Base-by-base conservation (phyloP, 2,113 vertebrate genomes). In the Ellobius talpinus region DNA sequence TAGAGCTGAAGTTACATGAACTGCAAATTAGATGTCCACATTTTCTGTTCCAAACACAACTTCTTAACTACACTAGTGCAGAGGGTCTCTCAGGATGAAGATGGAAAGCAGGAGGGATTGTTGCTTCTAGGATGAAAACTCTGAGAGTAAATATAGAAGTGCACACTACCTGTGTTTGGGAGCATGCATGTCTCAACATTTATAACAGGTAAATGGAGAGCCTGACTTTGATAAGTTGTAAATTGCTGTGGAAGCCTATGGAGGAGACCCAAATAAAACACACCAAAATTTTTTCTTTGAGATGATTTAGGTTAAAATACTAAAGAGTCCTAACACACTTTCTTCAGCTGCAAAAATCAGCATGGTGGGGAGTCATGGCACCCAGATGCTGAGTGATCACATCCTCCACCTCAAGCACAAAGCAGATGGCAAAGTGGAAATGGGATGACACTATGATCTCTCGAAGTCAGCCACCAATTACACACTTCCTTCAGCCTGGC, bases 251-350 rank as follows among this genome's bases (percentile, higher is more conserved):
- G 65, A 94, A 63, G 45, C 1, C 0, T 61, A 23, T 63, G 24
- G 39, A 90, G n/a, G 45, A 81, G 45, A 39, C 13, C 16, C 72
- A 91, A 87, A 93, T 94, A 82, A 96, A 95, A 36, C 4, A 45
- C 0, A 36, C 42, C 26, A 76, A 93, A 78, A 21, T 47, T 0
- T 58, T 87, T 95, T 61, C 19, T 63, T 88, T 95, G 66, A 16
- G n/a, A 82, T 0, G 42, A 61, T 68, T 24, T 93, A 72, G 94
- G 10, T 85, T 66, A 96, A 58, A 91, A 93, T 70, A 88, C 58
- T 39, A 19, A 89, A 72, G 19, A 70, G 14, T 1, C 16, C 95
- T 94, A 90, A 93, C 79, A 33, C 31, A 11, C 82, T 96, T 61
- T 0, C 24, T n/a, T 33, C 21, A 77, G 87, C 36, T 65, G 72